Percentiles rank a stretch among this genome's conserved stretches.
phyloP scores from a whole-genome alignment of 2,888 invertebrate species.

The Mythimna ferrago region DNA sequence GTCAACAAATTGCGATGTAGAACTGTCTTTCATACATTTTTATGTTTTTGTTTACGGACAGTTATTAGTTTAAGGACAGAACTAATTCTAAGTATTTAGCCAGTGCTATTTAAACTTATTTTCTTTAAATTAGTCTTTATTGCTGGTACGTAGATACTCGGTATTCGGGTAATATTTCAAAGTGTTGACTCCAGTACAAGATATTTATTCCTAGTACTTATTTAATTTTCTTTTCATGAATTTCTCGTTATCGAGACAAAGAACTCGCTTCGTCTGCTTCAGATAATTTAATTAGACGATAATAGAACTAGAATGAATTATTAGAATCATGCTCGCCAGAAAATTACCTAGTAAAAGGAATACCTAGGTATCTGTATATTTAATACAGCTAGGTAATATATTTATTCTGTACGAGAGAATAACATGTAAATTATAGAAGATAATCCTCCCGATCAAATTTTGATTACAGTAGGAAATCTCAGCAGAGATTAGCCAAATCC shows the following conservation, averaged over 20 bases:
- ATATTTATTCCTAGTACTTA: not conserved
- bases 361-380: not conserved
- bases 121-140: not conserved
- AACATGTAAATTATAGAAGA: too few species aligned
- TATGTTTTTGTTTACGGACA: constrained; percentile 20
- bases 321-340: not conserved
- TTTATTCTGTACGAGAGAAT: not conserved
- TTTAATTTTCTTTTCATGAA: not conserved
- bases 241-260: constrained; percentile 5
- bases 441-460: too few species aligned
- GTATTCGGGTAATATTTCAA: constrained; percentile 8
- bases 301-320: not conserved
- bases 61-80: not conserved
- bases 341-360: not conserved
- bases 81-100: not conserved
- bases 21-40: not conserved
- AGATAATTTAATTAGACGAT: not conserved
- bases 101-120: not conserved
- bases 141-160: not conserved
- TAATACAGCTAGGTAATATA: not conserved
- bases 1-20: constrained; percentile 12
- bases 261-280: not conserved
- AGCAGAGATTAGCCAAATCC: too few species aligned
- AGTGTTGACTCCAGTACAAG: not conserved
- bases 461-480: too few species aligned